These are phyloP conservation scores for Ceratitis capitata DNA, from an alignment of 1,140 invertebrate species.

Conservation along the genomic window DNA sequence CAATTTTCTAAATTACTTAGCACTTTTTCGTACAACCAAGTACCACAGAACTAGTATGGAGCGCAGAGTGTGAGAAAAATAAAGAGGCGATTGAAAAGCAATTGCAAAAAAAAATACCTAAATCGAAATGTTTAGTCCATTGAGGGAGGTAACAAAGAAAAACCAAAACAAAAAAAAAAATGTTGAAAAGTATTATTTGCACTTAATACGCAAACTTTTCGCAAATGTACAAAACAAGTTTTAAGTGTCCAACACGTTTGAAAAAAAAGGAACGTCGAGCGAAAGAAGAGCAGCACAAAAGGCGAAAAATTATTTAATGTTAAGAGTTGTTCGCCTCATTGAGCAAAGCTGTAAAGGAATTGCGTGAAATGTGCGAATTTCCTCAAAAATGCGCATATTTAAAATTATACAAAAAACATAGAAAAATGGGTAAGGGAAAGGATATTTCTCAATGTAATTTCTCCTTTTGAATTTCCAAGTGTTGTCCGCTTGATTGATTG, in stretches of 20 bases:
- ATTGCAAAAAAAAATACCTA: not conserved
- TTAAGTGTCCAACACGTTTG: not conserved
- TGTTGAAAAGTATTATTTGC: conserved; percentile 14
- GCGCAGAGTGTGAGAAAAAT: not conserved
- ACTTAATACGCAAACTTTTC: not conserved
- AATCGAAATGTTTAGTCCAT: not conserved
- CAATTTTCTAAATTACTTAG: conserved; percentile 32
- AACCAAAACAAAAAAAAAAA: not conserved
- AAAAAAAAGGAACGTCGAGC: not conserved
- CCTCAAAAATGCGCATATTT: not conserved
- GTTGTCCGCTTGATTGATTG: not conserved
- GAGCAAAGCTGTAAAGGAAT: not conserved
- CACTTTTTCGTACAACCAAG: not conserved
- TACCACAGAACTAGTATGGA: not conserved
- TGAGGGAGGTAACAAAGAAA: not conserved
- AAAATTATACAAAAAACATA: not conserved
- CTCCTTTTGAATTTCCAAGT: not conserved
- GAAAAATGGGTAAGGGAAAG: not conserved
- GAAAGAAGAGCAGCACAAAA: not conserved
- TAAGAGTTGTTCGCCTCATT: not conserved
- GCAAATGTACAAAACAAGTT: not conserved
- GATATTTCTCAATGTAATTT: not conserved
- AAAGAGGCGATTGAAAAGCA: conserved; percentile 4
- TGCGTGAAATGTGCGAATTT: not conserved
- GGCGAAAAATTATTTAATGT: not conserved